These are phyloP conservation scores for Bufotes viridis DNA, from an alignment of 2,797 vertebrate species.

Conservation along the genomic window DNA sequence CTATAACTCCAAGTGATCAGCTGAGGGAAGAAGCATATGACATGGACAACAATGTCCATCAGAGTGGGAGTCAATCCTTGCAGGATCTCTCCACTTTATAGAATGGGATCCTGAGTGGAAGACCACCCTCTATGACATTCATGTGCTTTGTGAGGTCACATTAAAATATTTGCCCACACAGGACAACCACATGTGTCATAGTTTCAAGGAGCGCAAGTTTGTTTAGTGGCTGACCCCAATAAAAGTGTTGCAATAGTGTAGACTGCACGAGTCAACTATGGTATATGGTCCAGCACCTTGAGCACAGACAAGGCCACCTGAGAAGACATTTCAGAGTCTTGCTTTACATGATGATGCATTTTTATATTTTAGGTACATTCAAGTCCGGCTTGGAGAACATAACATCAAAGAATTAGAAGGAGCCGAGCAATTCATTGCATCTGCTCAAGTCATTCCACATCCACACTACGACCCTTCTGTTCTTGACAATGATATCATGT, in stretches of 20 bases:
- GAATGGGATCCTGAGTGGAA: too few relatives aligned
- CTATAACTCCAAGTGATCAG: not conserved
- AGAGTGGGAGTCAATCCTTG: too few relatives aligned
- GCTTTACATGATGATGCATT: not conserved
- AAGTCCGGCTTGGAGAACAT: slow-evolving; percentile 65
- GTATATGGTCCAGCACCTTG: not conserved
- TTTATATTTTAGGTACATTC: slow-evolving; percentile 48
- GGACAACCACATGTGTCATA: too few relatives aligned
- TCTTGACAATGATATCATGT: slow-evolving; percentile 66
- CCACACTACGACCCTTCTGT: not conserved
- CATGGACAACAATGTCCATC: not conserved
- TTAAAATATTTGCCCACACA: too few relatives aligned
- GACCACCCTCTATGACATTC: too few relatives aligned
- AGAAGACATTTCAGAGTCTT: not conserved
- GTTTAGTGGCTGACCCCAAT: not conserved
- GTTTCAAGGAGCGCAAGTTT: not conserved
- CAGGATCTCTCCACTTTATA: too few relatives aligned
- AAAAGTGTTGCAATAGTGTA: not conserved
- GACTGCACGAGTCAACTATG: not conserved
- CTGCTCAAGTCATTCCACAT: slow-evolving; percentile 62
- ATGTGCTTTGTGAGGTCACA: too few relatives aligned
- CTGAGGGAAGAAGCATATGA: not conserved
- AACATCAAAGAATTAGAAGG: slow-evolving; percentile 57
- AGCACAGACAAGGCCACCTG: not conserved
- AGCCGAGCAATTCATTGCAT: slow-evolving; percentile 61